Evolutionary conservation across 2,797 vertebrate species (phyloP).

Genomic region (Melanitta fusca): DNA sequence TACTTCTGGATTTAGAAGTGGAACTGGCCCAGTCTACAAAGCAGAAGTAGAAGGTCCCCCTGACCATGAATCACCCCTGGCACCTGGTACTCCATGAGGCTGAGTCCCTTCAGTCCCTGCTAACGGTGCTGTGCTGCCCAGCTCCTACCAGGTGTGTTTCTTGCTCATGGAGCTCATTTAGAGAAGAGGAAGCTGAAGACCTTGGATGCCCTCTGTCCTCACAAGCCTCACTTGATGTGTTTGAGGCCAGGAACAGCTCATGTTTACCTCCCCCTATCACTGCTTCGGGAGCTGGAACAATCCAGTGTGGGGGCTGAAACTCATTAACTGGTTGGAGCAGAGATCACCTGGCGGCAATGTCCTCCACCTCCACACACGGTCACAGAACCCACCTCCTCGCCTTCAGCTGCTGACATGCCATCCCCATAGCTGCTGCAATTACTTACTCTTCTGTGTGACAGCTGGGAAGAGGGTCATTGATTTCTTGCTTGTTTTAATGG

Average conservation of each 20-base stretch:
- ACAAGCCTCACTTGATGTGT: not conserved
- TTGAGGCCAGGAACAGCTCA: not conserved
- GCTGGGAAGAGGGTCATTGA: not conserved
- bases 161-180: slow-evolving; percentile 5
- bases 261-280: not conserved
- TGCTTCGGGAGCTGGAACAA: not conserved
- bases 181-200: not conserved
- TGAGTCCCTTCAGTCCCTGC: not conserved
- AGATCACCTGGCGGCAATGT: not conserved
- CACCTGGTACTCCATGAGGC: not conserved
- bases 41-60: not conserved
- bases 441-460: not conserved
- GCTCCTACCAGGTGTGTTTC: not conserved
- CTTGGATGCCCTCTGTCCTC: not conserved
- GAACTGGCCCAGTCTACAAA: not conserved
- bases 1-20: not conserved
- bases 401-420: not conserved
- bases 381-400: not conserved
- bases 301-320: not conserved
- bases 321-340: not conserved
- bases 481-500: slow-evolving; percentile 4
- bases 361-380: not conserved
- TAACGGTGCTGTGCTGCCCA: not conserved
- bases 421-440: slow-evolving; percentile 14
- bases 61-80: not conserved